Evolutionary conservation across 92 coral and sea anemone genomes (phyloP), one percentile per base, ranked within the genome.

Genomic region (Isaurus tuberculatus): DNA sequence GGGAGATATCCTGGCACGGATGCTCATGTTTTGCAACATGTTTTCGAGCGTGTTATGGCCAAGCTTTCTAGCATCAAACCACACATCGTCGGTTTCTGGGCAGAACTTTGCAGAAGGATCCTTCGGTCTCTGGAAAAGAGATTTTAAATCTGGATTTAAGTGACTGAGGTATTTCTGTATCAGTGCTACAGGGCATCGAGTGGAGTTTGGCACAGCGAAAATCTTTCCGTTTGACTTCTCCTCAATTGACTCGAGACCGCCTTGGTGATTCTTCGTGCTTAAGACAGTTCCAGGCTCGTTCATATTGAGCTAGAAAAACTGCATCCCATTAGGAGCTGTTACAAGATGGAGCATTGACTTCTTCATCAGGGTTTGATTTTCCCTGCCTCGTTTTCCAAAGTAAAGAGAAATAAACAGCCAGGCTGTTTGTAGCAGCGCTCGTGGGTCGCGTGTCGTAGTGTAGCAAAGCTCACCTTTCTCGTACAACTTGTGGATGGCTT

Each of bases 351-450:
- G 83, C 87, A 84, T 84, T 46, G 91, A 88, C 69, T 88, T 88
- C 81, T 88, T 88, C 86, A 83, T 74, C 0, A 22, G 16, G 49
- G 69, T 36, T 72, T 88, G 91, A 55, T 83, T 87, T 23, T 87
- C 91, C 61, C 91, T 37, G 46, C 91, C 88, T 26, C 91, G 29
- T 77, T 88, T 88, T 2, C 91, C 85, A 79, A 88, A 88, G 58
- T 83, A 88, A 22, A 83, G 2, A 0, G 88, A 88, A 43, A 88
- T 75, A 27, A 20, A 70, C 37, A 87, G 65, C 90, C 90, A 87
- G 3, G 87, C 65, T 43, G 90, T 82, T 67, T 88, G 79, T 10
- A 82, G 44, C 68, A 69, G 42, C 14, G 69, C 86, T 34, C 79
- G 69, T 28, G 86, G 86, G 40, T 61, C 49, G n/a, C 58, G 33